phyloP scores from a whole-genome alignment of 2,888 invertebrate species.

The Junonia oenone region DNA sequence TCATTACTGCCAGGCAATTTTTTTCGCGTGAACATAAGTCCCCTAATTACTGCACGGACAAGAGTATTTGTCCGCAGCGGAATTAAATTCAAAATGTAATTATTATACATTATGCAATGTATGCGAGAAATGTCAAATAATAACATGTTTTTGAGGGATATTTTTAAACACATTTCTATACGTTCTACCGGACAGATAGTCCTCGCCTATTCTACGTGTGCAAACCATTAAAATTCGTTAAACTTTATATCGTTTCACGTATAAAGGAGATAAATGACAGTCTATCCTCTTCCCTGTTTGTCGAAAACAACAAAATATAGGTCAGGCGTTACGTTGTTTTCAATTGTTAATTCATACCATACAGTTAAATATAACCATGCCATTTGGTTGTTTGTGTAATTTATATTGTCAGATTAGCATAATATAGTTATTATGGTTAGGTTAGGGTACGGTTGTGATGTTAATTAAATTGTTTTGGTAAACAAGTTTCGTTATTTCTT shows the following conservation, averaged over 20 bases:
- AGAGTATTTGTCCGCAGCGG: too few species aligned
- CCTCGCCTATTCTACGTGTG: too few species aligned
- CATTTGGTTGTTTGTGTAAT: not conserved
- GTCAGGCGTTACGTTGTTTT: conserved; percentile 25
- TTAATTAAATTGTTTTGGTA: not conserved
- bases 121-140: too few species aligned
- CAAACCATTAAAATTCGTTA: not conserved
- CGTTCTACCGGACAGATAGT: too few species aligned
- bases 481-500: not conserved
- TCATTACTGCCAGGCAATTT: too few species aligned
- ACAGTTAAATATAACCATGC: too few species aligned
- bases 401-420: not conserved
- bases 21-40: too few species aligned
- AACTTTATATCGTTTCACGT: not conserved
- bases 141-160: too few species aligned
- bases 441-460: not conserved
- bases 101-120: too few species aligned
- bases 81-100: too few species aligned
- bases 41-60: too few species aligned
- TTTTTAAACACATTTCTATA: too few species aligned
- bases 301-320: conserved; percentile 13
- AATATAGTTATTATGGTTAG: conserved; percentile 1
- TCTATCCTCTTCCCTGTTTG: not conserved
- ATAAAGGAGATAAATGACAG: not conserved
- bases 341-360: not conserved